Conservation (phyloP, 2,888 invertebrate species). For the Andrena trimmerana region DNA sequence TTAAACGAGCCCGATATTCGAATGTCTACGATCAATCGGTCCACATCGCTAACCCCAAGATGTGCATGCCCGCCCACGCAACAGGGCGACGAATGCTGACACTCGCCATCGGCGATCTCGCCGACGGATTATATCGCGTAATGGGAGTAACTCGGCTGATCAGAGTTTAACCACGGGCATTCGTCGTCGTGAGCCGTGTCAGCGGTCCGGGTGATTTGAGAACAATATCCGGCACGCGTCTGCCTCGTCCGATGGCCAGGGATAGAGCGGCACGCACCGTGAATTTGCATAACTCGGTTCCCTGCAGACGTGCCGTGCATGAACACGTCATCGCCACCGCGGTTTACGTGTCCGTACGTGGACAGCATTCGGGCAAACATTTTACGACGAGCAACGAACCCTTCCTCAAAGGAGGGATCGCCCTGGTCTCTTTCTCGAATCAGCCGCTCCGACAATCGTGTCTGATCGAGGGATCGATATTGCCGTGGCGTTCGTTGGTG, state of each 20-base stretch:
- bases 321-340: constrained; percentile 39
- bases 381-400: not conserved
- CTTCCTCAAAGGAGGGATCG: not conserved
- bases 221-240: constrained; percentile 61
- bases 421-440: not conserved
- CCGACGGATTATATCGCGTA: not conserved
- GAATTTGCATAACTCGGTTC: constrained; percentile 77
- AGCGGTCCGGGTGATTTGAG: constrained; percentile 56
- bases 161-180: constrained; percentile 24
- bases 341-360: constrained; percentile 45
- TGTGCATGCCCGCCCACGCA: no score
- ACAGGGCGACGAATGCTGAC: not conserved
- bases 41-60: no score
- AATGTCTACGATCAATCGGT: no score
- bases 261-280: constrained; percentile 60
- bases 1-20: no score
- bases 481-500: not conserved
- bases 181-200: constrained; percentile 26
- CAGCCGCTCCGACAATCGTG: not conserved
- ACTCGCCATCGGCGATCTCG: not conserved
- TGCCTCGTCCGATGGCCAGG: constrained; percentile 54
- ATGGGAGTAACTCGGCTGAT: constrained; percentile 27
- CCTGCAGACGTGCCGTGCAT: constrained; percentile 64
- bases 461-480: not conserved
- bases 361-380: constrained; percentile 37